Base-by-base conservation (phyloP, 2,113 vertebrate species). In the Pterocles orientalis region DNA sequence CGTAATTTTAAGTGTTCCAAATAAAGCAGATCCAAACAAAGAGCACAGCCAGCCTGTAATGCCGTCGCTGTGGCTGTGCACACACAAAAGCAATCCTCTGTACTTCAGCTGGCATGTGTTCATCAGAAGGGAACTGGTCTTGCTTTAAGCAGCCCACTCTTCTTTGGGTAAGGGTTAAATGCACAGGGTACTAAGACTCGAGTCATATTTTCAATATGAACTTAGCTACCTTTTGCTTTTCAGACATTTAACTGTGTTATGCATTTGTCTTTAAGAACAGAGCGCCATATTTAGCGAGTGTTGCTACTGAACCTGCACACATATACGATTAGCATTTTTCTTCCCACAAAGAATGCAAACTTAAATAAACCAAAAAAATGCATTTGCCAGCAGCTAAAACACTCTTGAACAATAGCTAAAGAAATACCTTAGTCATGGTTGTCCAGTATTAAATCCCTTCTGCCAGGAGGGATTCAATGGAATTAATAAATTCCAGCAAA, bases 161-260 rank as follows among this genome's bases (percentile, higher is more conserved):
- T 48, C 57, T 75, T 19, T 60, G 20, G 9, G 19, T 15, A 4
- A 87, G 19, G n/a, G 29, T 34, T 66, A 34, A 61, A 60, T 10
- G 7, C 5, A 10, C 23, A 16, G 69, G 20, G 18, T 54, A 3
- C 14, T 18, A 47, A 68, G 41, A 25, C 18, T 11, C 34, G 26
- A 14, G 17, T 86, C 19, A 7, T n/a, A 18, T 80, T 90, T 76
- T 61, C 51, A 9, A 3, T 6, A 15, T 31, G 5, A 66, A 57
- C 76, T 80, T n/a, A n/a, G 31, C 72, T 31, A 57, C 61, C 51
- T 80, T 56, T 82, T 47, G 29, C 34, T 79, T 56, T n/a, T 19
- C 2, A 16, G 56, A 34, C 36, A 6, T 61, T 86, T 54, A 41
- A n/a, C 14, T 6, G 1, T 7, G 0, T 3, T 24, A 24, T 1